A percentile compares a stretch with the other conserved stretches of the same genome.
phyloP scores from a whole-genome alignment of 2,888 invertebrate genomes.

The Sarcophaga subvicina region DNA sequence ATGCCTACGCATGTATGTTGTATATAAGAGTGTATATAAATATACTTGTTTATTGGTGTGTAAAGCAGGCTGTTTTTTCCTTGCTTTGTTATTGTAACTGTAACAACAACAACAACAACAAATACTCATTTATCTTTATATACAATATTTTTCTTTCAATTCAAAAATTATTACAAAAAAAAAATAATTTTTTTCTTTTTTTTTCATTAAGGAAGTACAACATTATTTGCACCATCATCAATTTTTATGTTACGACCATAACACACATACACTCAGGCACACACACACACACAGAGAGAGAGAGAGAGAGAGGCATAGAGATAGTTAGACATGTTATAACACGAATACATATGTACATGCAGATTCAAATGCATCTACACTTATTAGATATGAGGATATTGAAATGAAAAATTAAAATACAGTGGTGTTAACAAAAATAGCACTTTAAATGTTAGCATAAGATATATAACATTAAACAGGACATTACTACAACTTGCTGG shows the following conservation, averaged over 20 bases:
- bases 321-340: too few relatives aligned
- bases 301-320: too few relatives aligned
- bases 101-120: neutral
- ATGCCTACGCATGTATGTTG: neutral
- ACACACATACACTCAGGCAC: neutral
- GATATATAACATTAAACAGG: neutral
- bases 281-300: neutral
- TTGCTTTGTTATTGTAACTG: conserved; percentile 2
- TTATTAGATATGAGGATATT: neutral
- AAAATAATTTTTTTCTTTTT: conserved; percentile 5
- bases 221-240: conserved; percentile 68
- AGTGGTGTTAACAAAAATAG: neutral
- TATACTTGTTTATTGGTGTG: conserved; percentile 15
- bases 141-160: conserved; percentile 57
- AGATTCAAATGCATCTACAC: neutral
- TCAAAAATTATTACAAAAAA: conserved; percentile 36
- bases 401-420: neutral
- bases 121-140: conserved; percentile 66
- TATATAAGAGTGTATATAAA: neutral
- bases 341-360: neutral
- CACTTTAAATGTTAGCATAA: neutral
- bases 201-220: conserved; percentile 48
- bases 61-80: conserved; percentile 23
- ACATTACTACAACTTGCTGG: rapidly evolving
- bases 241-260: conserved; percentile 51